phyloP scores from a whole-genome alignment of 2,797 vertebrate species.

The Sebastiscus albofasciatus region DNA sequence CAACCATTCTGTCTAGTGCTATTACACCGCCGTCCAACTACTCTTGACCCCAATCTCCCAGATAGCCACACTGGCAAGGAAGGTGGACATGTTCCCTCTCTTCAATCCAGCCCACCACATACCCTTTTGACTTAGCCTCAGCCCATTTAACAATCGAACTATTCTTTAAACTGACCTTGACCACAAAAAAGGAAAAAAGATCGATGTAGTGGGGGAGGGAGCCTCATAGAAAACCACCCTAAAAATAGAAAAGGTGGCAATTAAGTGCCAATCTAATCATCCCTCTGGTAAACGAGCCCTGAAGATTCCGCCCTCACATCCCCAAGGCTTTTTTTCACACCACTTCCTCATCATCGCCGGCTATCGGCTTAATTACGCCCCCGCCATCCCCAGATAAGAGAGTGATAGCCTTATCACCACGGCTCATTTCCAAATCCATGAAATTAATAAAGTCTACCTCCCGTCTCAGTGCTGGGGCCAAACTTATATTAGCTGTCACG shows the following conservation, averaged over 20 bases:
- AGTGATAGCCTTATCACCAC: constrained; percentile 81
- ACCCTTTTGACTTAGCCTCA: constrained; percentile 49
- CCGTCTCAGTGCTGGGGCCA: constrained; percentile 66
- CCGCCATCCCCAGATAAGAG: constrained; percentile 77
- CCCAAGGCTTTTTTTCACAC: constrained; percentile 63
- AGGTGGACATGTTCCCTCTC: constrained; percentile 3
- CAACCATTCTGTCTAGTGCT: constrained; percentile 38
- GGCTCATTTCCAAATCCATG: constrained; percentile 83
- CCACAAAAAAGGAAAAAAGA: constrained; percentile 17
- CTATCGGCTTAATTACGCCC: constrained; percentile 82
- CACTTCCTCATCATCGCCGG: constrained; percentile 76
- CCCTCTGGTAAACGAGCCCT: constrained; percentile 77
- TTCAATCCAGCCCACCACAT: constrained; percentile 29
- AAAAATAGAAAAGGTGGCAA: constrained; percentile 82
- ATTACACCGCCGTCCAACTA: constrained; percentile 55
- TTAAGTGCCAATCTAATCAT: constrained; percentile 81
- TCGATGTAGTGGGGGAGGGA: constrained; percentile 25
- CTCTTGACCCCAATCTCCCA: constrained; percentile 77
- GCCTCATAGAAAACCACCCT: constrained; percentile 55
- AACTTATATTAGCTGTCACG: constrained; percentile 74
- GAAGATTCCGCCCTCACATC: constrained; percentile 76
- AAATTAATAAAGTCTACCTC: constrained; percentile 82
- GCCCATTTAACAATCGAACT: constrained; percentile 49
- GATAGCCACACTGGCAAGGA: constrained; percentile 37
- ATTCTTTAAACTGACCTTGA: constrained; percentile 72